Base-by-base conservation (phyloP, 2,113 vertebrate species). In the Boulengeromyrus knoepffleri region DNA sequence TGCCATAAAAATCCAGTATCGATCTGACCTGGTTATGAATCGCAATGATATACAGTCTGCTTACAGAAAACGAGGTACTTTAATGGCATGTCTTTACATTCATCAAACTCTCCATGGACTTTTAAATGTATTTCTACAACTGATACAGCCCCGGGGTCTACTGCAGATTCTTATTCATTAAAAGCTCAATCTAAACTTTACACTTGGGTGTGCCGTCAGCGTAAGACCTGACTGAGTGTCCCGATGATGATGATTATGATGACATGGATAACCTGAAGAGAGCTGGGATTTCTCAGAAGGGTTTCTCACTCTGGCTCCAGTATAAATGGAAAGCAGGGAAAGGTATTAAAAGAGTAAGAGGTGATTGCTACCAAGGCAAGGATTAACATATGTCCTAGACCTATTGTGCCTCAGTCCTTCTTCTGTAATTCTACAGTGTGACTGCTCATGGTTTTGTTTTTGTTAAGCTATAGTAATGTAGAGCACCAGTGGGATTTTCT, bases 21-120 rank as follows among this genome's bases (percentile, higher is more conserved):
- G 88, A 89, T 89, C 70, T 83, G 88, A 83, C 70, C 88, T 42
- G 88, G 31, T 53, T 80, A 53, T 77, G 66, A 74, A 83, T 31
- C 31, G 6, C 46, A 89, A n/a, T 83, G 88, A 80, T 46, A 52
- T 80, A 53, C 70, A 70, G n/a, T 31, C 31, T 50, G 88, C 88
- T 89, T 52, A 89, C 47, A 53, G 88, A 89, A 74, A 49, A 46
- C 47, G 31, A 66, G 24, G 27, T 89, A 66, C 17, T 77, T 49
- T 80, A 80, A 77, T 74, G 88, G 46, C 46, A 36, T 53, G 70
- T 80, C 70, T 52, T 80, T 46, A 80, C 88, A 89, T 80, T 89
- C 49, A 83, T 89, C 74, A 83, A 15, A 42, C 49, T 21, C 74
- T 50, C 77, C 45, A n/a, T 42, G 74, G 49, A 53, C 50, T 49